phyloP scores from a whole-genome alignment of 2,797 vertebrate genomes.

The Fratercula arctica region DNA sequence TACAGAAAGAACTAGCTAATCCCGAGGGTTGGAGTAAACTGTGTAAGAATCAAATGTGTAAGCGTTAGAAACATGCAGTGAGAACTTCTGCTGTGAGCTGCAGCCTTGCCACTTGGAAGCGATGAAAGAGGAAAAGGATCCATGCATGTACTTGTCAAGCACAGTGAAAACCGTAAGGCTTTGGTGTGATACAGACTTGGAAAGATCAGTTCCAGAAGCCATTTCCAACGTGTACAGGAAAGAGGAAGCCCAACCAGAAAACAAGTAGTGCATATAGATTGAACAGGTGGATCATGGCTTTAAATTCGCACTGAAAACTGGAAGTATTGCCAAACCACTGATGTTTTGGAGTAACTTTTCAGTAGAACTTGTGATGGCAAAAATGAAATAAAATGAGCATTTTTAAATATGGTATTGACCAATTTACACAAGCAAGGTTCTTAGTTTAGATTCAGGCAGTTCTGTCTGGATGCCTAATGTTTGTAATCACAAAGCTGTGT shows the following conservation, averaged over 20 bases:
- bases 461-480: not conserved
- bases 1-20: not conserved
- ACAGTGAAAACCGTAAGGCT: not conserved
- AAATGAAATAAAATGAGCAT: not conserved
- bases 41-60: not conserved
- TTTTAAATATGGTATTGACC: not conserved
- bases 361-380: not conserved
- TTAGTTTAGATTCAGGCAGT: not conserved
- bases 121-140: not conserved
- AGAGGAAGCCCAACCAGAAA: not conserved
- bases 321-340: not conserved
- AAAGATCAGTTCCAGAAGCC: not conserved
- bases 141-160: accelerated
- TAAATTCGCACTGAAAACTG: not conserved
- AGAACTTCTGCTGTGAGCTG: not conserved
- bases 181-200: not conserved
- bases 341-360: not conserved
- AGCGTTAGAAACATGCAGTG: not conserved
- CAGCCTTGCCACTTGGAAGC: not conserved
- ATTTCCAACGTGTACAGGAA: not conserved
- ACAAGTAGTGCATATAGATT: not conserved
- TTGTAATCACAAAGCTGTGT: not conserved
- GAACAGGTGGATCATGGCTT: not conserved
- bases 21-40: not conserved
- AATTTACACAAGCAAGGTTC: not conserved